These are phyloP conservation scores for Megaptera novaeangliae DNA, from an alignment of 2,113 vertebrate genomes.

Conservation along the genomic window DNA sequence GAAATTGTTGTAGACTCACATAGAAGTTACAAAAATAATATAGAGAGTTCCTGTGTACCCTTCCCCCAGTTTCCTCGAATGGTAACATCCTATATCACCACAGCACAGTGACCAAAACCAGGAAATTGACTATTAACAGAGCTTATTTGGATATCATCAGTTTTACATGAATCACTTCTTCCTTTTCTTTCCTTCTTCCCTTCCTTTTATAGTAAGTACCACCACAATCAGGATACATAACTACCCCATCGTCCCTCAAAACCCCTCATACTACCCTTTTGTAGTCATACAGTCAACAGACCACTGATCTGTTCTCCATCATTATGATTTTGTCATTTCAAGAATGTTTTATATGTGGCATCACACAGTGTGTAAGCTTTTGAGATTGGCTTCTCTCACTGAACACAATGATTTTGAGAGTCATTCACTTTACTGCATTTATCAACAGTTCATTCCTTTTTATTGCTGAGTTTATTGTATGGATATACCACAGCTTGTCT, in stretches of 20 bases:
- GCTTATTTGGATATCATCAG: background rate
- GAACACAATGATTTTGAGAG: background rate
- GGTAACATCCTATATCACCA: background rate
- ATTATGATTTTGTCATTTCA: background rate
- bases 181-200: background rate
- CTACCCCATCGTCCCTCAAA: background rate
- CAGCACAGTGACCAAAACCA: slow-evolving; percentile 6
- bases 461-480: background rate
- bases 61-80: background rate
- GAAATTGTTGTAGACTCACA: background rate
- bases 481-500: background rate
- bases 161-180: background rate
- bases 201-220: background rate
- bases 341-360: background rate
- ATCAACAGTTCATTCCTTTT: background rate
- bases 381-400: background rate
- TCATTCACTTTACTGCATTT: background rate
- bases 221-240: background rate
- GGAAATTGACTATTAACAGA: background rate
- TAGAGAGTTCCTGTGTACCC: background rate
- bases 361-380: background rate
- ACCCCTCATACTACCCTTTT: background rate
- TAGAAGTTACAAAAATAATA: background rate
- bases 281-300: background rate
- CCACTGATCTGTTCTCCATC: background rate